Evolutionary conservation across 53 echinoderm and acorn worm species (phyloP).

Genomic region (Apostichopus leukothele): DNA sequence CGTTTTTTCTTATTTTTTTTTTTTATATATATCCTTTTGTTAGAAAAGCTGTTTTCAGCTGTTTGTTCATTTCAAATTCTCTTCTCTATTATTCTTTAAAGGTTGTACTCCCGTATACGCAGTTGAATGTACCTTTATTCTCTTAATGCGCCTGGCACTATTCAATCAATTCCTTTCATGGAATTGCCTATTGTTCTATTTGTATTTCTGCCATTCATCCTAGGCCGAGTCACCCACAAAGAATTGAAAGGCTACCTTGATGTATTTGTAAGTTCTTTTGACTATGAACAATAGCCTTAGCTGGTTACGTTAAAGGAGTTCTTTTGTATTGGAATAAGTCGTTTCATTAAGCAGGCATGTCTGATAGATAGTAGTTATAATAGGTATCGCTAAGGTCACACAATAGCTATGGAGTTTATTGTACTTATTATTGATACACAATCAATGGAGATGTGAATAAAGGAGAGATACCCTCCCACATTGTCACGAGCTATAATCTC

Average conservation of each 20-base stretch:
- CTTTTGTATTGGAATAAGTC: constrained; percentile 25
- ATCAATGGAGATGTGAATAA: constrained; percentile 19
- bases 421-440: constrained; percentile 10
- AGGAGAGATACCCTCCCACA: neutral
- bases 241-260: constrained; percentile 18
- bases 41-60: neutral
- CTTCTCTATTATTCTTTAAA: neutral
- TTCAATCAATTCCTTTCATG: constrained; percentile 17
- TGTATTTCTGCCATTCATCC: constrained; percentile 4
- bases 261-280: constrained; percentile 39
- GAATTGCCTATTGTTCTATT: constrained; percentile 17
- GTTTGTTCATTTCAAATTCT: constrained; percentile 14
- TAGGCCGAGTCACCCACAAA: neutral
- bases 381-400: constrained; percentile 1
- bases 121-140: constrained; percentile 32
- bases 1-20: neutral
- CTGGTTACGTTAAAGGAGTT: constrained; percentile 2
- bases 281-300: constrained; percentile 6
- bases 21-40: neutral
- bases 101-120: neutral
- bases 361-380: neutral
- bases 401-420: constrained; percentile 9
- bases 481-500: no score
- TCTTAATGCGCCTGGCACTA: constrained; percentile 24
- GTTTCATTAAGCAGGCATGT: constrained; percentile 11